Evolutionary conservation across 1,140 invertebrate genomes (phyloP), one percentile per base, ranked within the genome.

Genomic region (Meloidogyne chitwoodi): DNA sequence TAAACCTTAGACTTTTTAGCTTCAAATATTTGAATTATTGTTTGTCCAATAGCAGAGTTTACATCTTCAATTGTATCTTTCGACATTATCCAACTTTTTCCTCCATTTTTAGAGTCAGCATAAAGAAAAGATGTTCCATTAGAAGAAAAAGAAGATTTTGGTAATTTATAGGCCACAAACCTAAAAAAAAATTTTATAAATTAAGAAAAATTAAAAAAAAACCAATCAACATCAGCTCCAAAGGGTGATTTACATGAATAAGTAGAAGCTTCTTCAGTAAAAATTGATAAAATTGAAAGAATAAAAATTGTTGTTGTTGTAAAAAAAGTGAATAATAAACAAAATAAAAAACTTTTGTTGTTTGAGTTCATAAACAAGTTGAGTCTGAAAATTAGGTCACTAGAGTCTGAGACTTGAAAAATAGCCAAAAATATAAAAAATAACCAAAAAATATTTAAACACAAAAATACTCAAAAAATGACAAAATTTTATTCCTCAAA

Each of bases 111-210:
- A 29, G 70, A 38, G 34, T 80, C 79, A 16, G 74, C 77, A 68
- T 80, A 80, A 41, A 82, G 34, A 27, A 81, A 80, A 5, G 61
- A 31, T 0, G 79, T 74, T 29, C 79, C 79, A 19, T 80, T 56
- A 3, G 29, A n/a, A 22, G 61, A 27, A 61, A 56, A 78, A 48
- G n/a, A n/a, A n/a, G n/a, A n/a, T n/a, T 76, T 76, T 16, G 79
- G 79, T 44, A 80, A 67, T 82, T 80, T 80, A 62, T 81, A 80
- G 10, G 74, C 80, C 1, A 77, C 64, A 67, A 77, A 77, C 76
- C 76, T 77, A 41, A 12, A 26, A 76, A 34, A 5, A 24, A 29
- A n/a, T 10, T 26, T 26, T 38, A 68, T 29, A 26, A 12, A 11
- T 19, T 41, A 69, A 65, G 26, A 27, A 65, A 64, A 29, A 71